Percentiles rank a stretch among this genome's conserved stretches.
Evolutionary conservation across 1,140 invertebrate species (phyloP).

Genomic region (Drosophila rhopaloa): DNA sequence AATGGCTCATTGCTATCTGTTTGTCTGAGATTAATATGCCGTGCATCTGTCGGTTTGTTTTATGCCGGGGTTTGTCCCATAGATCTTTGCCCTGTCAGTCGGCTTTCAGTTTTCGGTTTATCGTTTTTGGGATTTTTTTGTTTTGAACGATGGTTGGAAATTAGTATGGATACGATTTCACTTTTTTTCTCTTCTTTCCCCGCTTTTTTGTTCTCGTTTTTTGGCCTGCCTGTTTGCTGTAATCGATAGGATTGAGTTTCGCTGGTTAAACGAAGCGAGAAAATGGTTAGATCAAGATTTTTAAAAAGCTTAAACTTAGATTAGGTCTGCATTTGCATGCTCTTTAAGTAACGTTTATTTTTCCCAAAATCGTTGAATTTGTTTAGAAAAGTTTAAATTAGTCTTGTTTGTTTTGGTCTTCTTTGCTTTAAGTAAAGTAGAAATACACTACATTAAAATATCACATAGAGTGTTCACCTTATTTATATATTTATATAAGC

Average conservation of each 20-base stretch:
- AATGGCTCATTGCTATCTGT: constrained; percentile 74
- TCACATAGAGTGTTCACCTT: too few species aligned
- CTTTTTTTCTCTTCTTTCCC: constrained; percentile 42
- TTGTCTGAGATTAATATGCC: constrained; percentile 83
- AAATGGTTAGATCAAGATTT: constrained; percentile 38
- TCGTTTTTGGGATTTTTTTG: constrained; percentile 23
- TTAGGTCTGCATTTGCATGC: background rate
- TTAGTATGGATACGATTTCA: constrained; percentile 82
- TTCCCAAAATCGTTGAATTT: too few species aligned
- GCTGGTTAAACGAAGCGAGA: constrained; percentile 34
- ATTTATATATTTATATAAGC: too few species aligned
- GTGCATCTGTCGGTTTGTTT: constrained; percentile 76
- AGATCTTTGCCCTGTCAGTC: constrained; percentile 66
- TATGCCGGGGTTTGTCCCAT: constrained; percentile 47
- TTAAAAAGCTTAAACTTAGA: background rate
- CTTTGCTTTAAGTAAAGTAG: too few species aligned
- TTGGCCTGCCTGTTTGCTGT: constrained; percentile 35
- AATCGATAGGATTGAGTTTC: constrained; percentile 62
- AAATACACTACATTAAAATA: too few species aligned
- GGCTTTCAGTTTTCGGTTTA: constrained; percentile 53
- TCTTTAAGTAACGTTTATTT: background rate
- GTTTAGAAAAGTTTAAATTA: too few species aligned
- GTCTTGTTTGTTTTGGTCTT: too few species aligned
- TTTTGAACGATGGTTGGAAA: constrained; percentile 66
- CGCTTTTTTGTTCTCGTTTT: background rate